Evolutionary conservation across 1,140 invertebrate species (phyloP), one percentile per base, ranked within the genome.

Genomic region (Harpegnathos saltator): DNA sequence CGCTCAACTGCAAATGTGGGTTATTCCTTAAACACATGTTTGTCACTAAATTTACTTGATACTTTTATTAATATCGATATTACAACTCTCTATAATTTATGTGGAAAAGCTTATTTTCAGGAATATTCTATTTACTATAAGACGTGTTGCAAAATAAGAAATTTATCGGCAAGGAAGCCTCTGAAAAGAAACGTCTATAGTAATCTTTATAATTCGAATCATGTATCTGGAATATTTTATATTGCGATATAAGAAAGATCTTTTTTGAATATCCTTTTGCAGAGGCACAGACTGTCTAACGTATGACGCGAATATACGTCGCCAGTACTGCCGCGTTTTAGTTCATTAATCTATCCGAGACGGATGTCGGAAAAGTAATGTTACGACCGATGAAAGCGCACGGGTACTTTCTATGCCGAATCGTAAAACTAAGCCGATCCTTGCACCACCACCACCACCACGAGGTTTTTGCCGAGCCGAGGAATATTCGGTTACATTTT

Each of bases 391-490:
- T 62, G 71, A 88, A 87, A 88, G 77, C 54, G 82, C 50, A 58
- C 19, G 52, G 15, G 9, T 54, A 84, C 86, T 89, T 90, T 89
- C 89, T 85, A 89, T 54, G 62, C 44, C 48, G 33, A 75, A 82
- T 77, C 87, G 65, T 90, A 90, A 89, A 89, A 75, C 24, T n/a
- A 24, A 54, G 52, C 38, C 44, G 33, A 50, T 86, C 48, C 26
- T 48, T 54, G 72, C 19, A 22, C 48, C 17, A 24, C 26, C 22
- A 22, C 1, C 19, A 22, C 48, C 17, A 24, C 26, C 22, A 22
- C 1, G 24, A 19, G 48, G 17, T 24, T 24, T 22, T 61, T 26
- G 17, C 17, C 5, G 69, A 68, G 12, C 3, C 17, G 4, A 9
- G 15, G 52, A 69, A 58, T 44, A 56, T 78, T 58, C 7, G 15